A percentile compares a stretch with the other conserved stretches of the same genome.
Evolutionary conservation across 1,140 invertebrate genomes (phyloP).

Genomic region (Bombus pyrosoma): DNA sequence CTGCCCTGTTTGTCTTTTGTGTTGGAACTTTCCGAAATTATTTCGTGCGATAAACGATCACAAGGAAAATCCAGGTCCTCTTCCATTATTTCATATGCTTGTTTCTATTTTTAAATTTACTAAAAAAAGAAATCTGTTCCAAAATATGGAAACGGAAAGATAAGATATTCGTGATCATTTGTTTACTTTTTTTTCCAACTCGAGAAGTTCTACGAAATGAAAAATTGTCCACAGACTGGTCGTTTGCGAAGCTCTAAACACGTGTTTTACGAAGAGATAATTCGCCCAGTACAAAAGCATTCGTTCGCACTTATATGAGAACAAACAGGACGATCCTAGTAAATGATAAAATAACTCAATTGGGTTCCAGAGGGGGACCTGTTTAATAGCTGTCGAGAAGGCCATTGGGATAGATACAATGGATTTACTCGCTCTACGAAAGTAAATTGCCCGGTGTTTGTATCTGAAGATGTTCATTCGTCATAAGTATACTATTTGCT

Average conservation of each 20-base stretch:
- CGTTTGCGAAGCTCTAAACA: not conserved
- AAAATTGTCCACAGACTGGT: not conserved
- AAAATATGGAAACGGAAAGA: not conserved
- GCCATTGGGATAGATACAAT: not conserved
- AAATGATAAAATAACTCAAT: not conserved
- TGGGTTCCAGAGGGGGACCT: not conserved
- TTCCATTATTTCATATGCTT: not conserved
- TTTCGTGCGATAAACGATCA: not conserved
- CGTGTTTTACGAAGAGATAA: not conserved
- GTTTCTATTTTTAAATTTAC: not conserved
- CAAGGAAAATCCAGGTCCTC: not conserved
- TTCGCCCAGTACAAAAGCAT: not conserved
- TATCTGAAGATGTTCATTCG: too few relatives aligned
- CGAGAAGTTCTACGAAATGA: not conserved
- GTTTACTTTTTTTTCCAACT: not conserved
- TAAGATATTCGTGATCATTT: not conserved
- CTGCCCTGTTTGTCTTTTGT: not conserved
- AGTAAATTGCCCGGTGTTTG: not conserved
- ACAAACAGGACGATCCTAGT: not conserved
- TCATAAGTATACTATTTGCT: not conserved
- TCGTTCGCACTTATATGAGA: not conserved
- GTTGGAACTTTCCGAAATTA: slow-evolving; percentile 25
- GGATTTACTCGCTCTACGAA: not conserved
- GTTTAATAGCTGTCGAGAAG: not conserved
- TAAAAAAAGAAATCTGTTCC: too few relatives aligned